Evolutionary conservation across 2,888 invertebrate species (phyloP), one percentile per base, ranked within the genome.

Genomic region (Brachypalpus laphriformis): DNA sequence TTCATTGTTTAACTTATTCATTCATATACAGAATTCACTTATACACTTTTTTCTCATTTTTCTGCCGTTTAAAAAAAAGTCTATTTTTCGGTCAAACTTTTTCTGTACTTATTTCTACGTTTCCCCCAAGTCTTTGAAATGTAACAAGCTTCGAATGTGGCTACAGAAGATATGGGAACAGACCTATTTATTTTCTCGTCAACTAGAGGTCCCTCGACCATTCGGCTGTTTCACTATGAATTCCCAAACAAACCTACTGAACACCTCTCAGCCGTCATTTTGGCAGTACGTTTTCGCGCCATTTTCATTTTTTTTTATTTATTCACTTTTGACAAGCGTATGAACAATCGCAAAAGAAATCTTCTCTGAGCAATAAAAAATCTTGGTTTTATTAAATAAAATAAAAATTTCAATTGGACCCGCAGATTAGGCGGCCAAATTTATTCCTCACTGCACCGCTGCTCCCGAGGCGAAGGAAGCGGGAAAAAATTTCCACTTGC

Each of bases 261-360:
- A 82, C 82, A 18, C 56, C 16, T 42, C 3, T 1, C 56, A 56
- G 0, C 54, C 56, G 82, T 85, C 83, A 80, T 20, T 63, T 74
- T 81, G 82, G 77, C 75, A 87, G 87, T 18, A 74, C 47, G n/a
- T 45, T 87, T 86, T 88, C 80, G 40, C 87, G 87, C 88, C 87
- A 87, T 87, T 82, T 87, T 87, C 86, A 66, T 56, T 65, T 81
- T 87, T 86, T 86, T 86, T 86, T 87, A 82, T 72, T 87, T 78
- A 82, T 82, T 66, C 86, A 57, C 77, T 66, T 77, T 68, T 45
- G 82, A 87, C 85, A 85, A 85, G 81, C 85, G 75, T 81, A 75
- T 47, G 74, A 70, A 68, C 49, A 54, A 66, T 76, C 57, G 49
- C 61, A 65, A 78, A 63, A 59, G 61, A 76, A 72, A 25, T 74